Percentiles rank a stretch among this genome's conserved stretches.
phyloP scores from a whole-genome alignment of 1,140 invertebrate genomes.

The Arion vulgaris region DNA sequence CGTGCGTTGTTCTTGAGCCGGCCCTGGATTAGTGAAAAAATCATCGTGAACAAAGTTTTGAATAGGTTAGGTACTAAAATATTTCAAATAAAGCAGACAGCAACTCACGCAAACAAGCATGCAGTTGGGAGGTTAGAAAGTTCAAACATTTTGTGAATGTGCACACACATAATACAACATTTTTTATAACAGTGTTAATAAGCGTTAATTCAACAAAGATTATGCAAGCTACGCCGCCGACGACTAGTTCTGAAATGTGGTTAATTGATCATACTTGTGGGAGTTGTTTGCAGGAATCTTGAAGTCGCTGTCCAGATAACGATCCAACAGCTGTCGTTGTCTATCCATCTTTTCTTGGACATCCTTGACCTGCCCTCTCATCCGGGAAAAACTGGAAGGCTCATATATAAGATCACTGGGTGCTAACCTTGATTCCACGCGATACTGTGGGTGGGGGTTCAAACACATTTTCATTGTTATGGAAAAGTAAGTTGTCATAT shows the following conservation, averaged over 20 bases:
- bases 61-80: too few species aligned
- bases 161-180: too few species aligned
- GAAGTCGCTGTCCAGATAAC: slow-evolving; percentile 50
- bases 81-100: too few species aligned
- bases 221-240: not conserved
- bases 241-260: not conserved
- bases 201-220: not conserved
- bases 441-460: slow-evolving; percentile 50
- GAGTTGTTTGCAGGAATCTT: slow-evolving; percentile 10
- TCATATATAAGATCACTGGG: slow-evolving; percentile 54
- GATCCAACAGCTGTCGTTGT: slow-evolving; percentile 59
- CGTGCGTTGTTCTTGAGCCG: too few species aligned
- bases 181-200: not conserved
- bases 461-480: not conserved
- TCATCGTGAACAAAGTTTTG: too few species aligned
- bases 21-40: too few species aligned
- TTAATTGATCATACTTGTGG: slow-evolving; percentile 4
- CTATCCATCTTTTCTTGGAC: slow-evolving; percentile 60
- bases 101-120: too few species aligned
- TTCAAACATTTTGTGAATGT: too few species aligned
- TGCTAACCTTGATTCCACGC: slow-evolving; percentile 52
- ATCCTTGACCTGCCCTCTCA: slow-evolving; percentile 52
- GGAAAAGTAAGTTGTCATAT: not conserved
- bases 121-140: too few species aligned
- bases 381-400: slow-evolving; percentile 48